Base-by-base conservation (phyloP, 2,113 vertebrate genomes). In the Hylia prasina region DNA sequence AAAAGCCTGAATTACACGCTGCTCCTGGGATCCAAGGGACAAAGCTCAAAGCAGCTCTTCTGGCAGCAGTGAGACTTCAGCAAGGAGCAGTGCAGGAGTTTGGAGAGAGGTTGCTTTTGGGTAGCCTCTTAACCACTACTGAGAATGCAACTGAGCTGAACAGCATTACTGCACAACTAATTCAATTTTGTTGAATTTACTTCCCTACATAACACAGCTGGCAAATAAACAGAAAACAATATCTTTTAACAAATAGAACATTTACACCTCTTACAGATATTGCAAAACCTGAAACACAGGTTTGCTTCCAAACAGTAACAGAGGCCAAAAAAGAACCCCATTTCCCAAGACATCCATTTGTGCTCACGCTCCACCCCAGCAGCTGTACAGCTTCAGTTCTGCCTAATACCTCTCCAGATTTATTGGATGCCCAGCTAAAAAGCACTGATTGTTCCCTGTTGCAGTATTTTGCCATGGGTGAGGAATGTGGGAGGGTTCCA, bases 321-420 rank as follows among this genome's bases (percentile, higher is more conserved):
- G 24, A 60, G 8, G 6, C 7, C 68, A 65, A 47, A 64, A 56
- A 57, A 48, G 8, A 45, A 20, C 13, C 2, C 15, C 8, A 33
- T 63, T 80, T 77, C 37, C 42, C 50, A 20, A 70, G 16, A 11
- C 27, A 50, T 45, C 25, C 40, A 20, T 82, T n/a, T 64, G 37
- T 27, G 53, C 71, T 93, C 30, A 33, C 0, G 1, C 54, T 58
- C 71, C 6, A 80, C 20, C 35, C 33, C 58, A 92, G 78, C 95
- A 96, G 92, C 95, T 97, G 95, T 31, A 70, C 72, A 66, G 21
- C 42, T 92, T 96, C 96, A 92, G 63, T 93, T 90, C 68, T 95
- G 82, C 54, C 60, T 90, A 92, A 88, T 95, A 86, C 90, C 86
- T 58, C 72, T 73, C 10, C 50, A 96, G 75, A 95, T 95, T 93